Evolutionary conservation across 2,888 invertebrate genomes (phyloP).

Genomic region (Eilema sororculum): DNA sequence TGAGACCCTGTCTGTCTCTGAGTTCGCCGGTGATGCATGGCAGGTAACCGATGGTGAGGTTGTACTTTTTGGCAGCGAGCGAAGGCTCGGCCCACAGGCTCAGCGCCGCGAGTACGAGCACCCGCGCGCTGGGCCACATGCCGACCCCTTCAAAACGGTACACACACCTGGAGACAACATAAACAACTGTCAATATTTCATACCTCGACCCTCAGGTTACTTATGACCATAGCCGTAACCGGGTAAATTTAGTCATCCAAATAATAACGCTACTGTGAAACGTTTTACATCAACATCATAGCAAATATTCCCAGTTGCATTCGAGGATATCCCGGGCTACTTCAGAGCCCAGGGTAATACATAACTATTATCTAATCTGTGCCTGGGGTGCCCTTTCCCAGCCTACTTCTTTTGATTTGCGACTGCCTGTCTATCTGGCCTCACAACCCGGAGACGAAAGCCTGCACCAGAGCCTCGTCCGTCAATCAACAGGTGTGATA

Average conservation of each 20-base stretch:
- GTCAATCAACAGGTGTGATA: too few relatives aligned
- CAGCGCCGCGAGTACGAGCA: constrained; percentile 89
- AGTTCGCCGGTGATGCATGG: constrained; percentile 93
- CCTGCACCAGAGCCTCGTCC: too few relatives aligned
- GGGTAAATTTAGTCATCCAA: background rate
- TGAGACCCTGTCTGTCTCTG: constrained; percentile 93
- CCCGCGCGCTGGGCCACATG: constrained; percentile 89
- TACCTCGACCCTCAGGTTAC: background rate
- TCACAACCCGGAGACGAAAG: too few relatives aligned
- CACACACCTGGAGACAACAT: constrained; percentile 63
- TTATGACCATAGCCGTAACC: background rate
- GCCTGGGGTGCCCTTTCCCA: too few relatives aligned
- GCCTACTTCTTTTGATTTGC: too few relatives aligned
- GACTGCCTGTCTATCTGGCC: too few relatives aligned
- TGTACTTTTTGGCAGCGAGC: constrained; percentile 80
- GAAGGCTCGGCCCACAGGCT: constrained; percentile 85
- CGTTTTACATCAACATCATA: too few relatives aligned
- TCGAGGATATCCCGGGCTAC: too few relatives aligned
- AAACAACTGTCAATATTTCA: constrained; percentile 7
- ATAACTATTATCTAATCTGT: too few relatives aligned
- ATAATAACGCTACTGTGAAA: background rate
- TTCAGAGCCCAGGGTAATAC: too few relatives aligned
- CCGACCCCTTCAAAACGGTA: constrained; percentile 85
- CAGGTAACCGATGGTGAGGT: constrained; percentile 94
- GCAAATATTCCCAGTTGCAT: too few relatives aligned